Percentiles rank a stretch among this genome's conserved stretches.
Conservation (phyloP, 2,113 vertebrate genomes). For the Phalacrocorax carbo region DNA sequence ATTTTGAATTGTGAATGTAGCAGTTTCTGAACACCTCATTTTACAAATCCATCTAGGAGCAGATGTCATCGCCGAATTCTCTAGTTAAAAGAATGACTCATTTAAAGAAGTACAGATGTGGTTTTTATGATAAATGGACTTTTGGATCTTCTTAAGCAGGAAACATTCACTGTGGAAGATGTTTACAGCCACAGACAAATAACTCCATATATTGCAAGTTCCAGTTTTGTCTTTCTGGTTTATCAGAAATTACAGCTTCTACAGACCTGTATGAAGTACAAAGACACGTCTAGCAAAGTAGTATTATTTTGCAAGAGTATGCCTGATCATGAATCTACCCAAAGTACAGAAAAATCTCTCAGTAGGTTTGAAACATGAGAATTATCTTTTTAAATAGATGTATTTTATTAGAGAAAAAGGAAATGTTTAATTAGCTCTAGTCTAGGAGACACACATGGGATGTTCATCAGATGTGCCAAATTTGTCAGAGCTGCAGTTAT, state of each 20-base stretch:
- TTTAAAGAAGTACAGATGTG: not conserved
- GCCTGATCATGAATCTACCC: not conserved
- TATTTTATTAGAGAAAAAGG: not conserved
- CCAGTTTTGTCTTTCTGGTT: not conserved
- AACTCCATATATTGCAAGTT: not conserved
- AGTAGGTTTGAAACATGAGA: not conserved
- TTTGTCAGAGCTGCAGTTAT: not conserved
- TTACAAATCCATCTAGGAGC: not conserved
- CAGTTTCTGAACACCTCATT: not conserved
- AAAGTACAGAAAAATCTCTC: not conserved
- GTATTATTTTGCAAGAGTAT: not conserved
- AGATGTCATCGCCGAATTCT: not conserved
- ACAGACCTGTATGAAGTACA: not conserved
- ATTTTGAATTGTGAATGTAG: not conserved
- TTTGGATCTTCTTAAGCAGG: not conserved
- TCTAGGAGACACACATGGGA: not conserved
- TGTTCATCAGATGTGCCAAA: not conserved
- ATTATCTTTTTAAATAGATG: not conserved
- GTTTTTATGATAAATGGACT: not conserved
- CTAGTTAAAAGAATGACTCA: not conserved
- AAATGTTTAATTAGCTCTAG: not conserved
- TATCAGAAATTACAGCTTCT: not conserved
- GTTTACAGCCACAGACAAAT: not conserved
- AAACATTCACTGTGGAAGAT: not conserved
- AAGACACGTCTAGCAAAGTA: not conserved